A percentile compares a stretch with the other conserved stretches of the same genome.
phyloP scores from a whole-genome alignment of 2,113 vertebrate species.

The Ageneiosus marmoratus region DNA sequence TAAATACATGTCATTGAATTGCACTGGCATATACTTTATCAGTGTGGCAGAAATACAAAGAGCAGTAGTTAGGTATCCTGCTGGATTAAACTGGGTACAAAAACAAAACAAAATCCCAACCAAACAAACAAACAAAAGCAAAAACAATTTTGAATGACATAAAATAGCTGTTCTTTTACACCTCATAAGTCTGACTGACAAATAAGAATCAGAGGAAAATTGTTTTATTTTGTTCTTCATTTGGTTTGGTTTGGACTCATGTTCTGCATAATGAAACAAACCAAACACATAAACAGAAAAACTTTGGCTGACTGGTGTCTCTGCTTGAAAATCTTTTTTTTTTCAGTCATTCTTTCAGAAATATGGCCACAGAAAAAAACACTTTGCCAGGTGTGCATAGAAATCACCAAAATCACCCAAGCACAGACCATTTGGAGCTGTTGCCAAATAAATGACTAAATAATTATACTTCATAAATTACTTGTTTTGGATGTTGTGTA shows the following conservation, averaged over 20 bases:
- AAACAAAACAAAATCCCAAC: not conserved
- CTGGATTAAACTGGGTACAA: not conserved
- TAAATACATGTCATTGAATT: not conserved
- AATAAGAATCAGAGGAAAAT: not conserved
- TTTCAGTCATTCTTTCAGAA: not conserved
- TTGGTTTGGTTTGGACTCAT: not conserved
- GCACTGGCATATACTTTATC: not conserved
- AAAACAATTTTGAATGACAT: not conserved
- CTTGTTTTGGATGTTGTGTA: not conserved
- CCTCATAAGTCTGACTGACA: not conserved
- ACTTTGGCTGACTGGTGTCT: not conserved
- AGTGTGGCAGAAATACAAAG: not conserved
- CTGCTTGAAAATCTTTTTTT: no score
- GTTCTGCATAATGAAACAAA: not conserved
- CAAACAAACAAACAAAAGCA: not conserved
- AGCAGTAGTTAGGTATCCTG: not conserved
- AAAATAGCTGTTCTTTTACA: not conserved
- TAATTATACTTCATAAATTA: not conserved
- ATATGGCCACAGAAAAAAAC: not conserved
- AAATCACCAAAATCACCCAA: not conserved
- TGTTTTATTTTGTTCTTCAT: not conserved
- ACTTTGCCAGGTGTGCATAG: not conserved
- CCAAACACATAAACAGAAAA: not conserved
- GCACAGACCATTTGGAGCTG: not conserved
- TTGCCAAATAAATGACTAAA: not conserved